phyloP scores from a whole-genome alignment of 1,140 invertebrate genomes.

The Heliconius eleuchia region DNA sequence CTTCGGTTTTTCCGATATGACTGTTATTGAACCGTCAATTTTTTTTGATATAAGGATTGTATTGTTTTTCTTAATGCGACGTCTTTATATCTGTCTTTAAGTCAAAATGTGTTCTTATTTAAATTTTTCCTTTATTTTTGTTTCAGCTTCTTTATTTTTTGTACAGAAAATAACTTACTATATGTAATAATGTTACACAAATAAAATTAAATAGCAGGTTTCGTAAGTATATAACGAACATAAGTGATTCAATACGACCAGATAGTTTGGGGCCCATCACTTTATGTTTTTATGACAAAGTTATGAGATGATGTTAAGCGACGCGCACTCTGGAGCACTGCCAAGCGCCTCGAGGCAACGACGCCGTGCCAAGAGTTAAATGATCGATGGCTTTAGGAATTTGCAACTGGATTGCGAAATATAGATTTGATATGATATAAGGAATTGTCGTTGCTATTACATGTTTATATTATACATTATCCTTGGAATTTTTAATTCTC shows the following conservation, averaged over 20 bases:
- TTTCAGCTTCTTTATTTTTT: too few relatives aligned
- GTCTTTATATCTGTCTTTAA: too few relatives aligned
- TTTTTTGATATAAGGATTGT: slow-evolving; percentile 5
- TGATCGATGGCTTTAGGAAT: slow-evolving; percentile 58
- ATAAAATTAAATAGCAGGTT: background rate
- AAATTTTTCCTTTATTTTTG: too few relatives aligned
- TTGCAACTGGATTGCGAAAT: slow-evolving; percentile 48
- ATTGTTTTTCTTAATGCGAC: background rate
- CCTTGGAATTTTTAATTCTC: too few relatives aligned
- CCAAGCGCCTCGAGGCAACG: slow-evolving; percentile 51
- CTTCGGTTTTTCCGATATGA: slow-evolving; percentile 28
- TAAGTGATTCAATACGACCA: background rate
- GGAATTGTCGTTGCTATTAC: background rate
- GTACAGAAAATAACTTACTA: too few relatives aligned
- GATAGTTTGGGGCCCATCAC: slow-evolving; percentile 8
- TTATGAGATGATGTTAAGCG: slow-evolving; percentile 53
- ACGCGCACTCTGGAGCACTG: slow-evolving; percentile 49
- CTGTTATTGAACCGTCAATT: slow-evolving; percentile 15
- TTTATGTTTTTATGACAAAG: slow-evolving; percentile 45
- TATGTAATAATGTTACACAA: too few relatives aligned
- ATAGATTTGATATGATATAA: slow-evolving; percentile 16
- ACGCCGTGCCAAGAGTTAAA: slow-evolving; percentile 52
- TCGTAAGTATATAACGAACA: background rate
- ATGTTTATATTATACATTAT: background rate
- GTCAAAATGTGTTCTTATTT: too few relatives aligned